A percentile compares a stretch with the other conserved stretches of the same genome.
These are phyloP conservation scores for Atlantisia rogersi DNA, from an alignment of 2,113 vertebrate genomes.

Conservation along the genomic window DNA sequence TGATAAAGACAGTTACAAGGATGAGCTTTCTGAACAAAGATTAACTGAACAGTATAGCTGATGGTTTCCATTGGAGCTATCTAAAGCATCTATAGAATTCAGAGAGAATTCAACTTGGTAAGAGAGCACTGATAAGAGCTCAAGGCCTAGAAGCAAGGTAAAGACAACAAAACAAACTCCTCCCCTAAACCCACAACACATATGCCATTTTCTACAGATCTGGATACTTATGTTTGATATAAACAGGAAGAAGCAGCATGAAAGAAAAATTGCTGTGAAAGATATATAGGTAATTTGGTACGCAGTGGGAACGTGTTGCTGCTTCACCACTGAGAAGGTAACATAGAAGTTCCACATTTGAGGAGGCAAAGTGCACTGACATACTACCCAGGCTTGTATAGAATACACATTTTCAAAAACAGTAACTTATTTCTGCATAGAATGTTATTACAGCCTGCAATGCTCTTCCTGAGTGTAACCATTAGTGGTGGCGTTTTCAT, in stretches of 20 bases:
- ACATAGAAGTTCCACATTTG: not conserved
- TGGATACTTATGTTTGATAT: not conserved
- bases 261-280: not conserved
- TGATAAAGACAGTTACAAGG: not conserved
- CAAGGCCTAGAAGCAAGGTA: not conserved
- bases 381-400: not conserved
- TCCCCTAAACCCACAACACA: not conserved
- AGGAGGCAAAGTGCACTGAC: not conserved
- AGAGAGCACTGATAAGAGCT: not conserved
- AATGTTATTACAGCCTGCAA: not conserved
- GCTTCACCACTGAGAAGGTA: not conserved
- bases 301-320: not conserved
- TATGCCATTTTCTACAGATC: not conserved
- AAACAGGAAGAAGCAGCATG: not conserved
- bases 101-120: not conserved
- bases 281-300: not conserved
- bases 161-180: not conserved
- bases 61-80: not conserved
- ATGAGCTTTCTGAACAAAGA: not conserved
- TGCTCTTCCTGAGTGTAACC: not conserved
- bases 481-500: not conserved
- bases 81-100: not conserved
- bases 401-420: constrained; percentile 5
- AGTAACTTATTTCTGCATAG: not conserved
- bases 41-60: not conserved